Evolutionary conservation across 2,113 vertebrate genomes (phyloP).

Genomic region (Mormyrus lacerda): DNA sequence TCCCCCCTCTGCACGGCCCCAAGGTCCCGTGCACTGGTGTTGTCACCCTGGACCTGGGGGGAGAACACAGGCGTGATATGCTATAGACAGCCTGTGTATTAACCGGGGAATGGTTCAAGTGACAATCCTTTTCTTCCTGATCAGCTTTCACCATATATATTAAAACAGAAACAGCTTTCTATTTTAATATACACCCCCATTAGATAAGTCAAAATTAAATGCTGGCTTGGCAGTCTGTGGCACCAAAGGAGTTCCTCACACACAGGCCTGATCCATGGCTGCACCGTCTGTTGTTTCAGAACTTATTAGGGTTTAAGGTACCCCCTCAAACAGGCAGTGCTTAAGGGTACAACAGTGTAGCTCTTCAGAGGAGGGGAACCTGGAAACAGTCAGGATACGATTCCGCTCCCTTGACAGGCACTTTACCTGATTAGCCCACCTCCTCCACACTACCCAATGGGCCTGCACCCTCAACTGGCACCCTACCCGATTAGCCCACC

Average conservation of each 20-base stretch:
- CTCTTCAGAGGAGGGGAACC: not conserved
- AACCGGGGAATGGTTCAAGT: not conserved
- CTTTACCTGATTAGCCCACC: not conserved
- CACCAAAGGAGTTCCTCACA: not conserved
- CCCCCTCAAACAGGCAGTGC: not conserved
- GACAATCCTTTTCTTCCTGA: not conserved
- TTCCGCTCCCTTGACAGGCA: not conserved
- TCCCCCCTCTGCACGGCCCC: slow-evolving; percentile 86
- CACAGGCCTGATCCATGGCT: not conserved
- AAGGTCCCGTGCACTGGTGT: slow-evolving; percentile 71
- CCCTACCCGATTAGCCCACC: not conserved
- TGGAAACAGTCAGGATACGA: not conserved
- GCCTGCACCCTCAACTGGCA: not conserved
- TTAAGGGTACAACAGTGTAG: not conserved
- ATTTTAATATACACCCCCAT: not conserved
- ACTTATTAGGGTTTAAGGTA: not conserved
- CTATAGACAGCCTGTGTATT: not conserved
- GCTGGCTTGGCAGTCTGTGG: not conserved
- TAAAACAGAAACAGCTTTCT: not conserved
- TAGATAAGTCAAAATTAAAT: not conserved
- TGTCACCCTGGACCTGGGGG: slow-evolving; percentile 78
- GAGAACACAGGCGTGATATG: not conserved
- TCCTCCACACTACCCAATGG: not conserved
- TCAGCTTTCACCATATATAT: not conserved
- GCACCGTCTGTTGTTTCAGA: not conserved